Base-by-base conservation (phyloP, 2,888 invertebrate genomes). In the Microctonus hyperodae region DNA sequence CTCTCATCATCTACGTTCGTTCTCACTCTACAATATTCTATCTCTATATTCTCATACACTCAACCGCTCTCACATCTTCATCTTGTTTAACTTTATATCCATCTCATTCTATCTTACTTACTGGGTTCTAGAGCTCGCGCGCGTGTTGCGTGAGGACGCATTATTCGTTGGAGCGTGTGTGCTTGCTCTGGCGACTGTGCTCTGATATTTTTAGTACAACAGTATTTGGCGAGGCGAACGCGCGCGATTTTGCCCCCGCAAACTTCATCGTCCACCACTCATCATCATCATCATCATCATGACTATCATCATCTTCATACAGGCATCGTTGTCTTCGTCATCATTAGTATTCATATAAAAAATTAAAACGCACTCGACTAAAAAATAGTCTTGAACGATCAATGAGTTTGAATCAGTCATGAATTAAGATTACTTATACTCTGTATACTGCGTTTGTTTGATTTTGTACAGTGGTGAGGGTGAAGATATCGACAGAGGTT, bases 191-290 rank as follows among this genome's bases (percentile, higher is more conserved):
- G 72, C 72, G 69, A 68, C 44, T 20, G 44, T 44, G 44, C 44
- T 44, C 16, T 44, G 44, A 16, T 83, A 83, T 83, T 83, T 83
- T 83, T 82, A 83, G 83, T 81, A 75, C 75, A 77, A 75, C 77
- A 80, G 78, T 80, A 82, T 83, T 83, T 83, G 83, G 83, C 83
- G 82, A 81, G 80, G 79, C 76, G 79, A 74, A 73, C 75, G 69
- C 71, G 61, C 67, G 69, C 71, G 61, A 67, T 71, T 70, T 65
- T 58, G 67, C 68, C 73, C 74, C 72, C 71, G 61, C 71, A 31
- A 72, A 70, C 74, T 71, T 72, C 71, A 67, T 53, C 35, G 51
- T 62, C 37, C 59, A 44, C 59, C 44, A 31, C 31, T 31, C 20
- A 56, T 44, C 37, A 37, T 37, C 13, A 13, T 37, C 37, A 37